Evolutionary conservation across 2,888 invertebrate species (phyloP), one percentile per base, ranked within the genome.

Genomic region (Matsumyia berberina): DNA sequence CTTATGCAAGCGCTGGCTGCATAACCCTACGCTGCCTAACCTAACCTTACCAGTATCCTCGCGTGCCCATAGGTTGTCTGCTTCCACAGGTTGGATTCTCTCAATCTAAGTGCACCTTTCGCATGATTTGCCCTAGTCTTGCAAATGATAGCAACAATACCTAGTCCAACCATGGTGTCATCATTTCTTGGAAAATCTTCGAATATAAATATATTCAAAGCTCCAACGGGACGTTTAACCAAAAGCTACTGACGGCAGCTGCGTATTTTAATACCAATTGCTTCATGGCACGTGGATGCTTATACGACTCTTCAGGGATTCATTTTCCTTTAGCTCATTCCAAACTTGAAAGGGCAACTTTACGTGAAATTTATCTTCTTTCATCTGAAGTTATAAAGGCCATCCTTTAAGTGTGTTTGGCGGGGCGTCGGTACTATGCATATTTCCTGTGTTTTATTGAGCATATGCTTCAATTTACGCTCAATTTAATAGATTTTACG

Each of bases 391-490:
- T 46, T 19, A 1, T 17, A 15, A 42, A 42, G 42, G 15, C 1
- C 6, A 15, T 17, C 19, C 3, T 46, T 46, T 17, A 46, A 19
- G 19, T 46, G 19, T 46, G 17, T 24, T 24, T 1, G 24, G 24
- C 2, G 24, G 24, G 24, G 24, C 2, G 24, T 24, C 4, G 2
- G 4, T 11, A 44, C 17, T 44, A n/a, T n/a, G n/a, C n/a, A n/a
- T n/a, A 46, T 46, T 46, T 46, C 12, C 15, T 42, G 7, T 2
- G 11, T 46, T 19, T 11, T 19, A 19, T 2, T 9, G 2, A 24
- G 24, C 49, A 49, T 24, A n/a, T 49, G 49, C n/a, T 6, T 24
- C 2, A n/a, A 49, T 46, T 46, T 19, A 46, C 19, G n/a, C 29
- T 24, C 6, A n/a, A 49, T 49, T 29, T 49, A 0, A 0, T 29